A percentile compares a stretch with the other conserved stretches of the same genome.
phyloP scores from a whole-genome alignment of 2,888 invertebrate species.

The Plagiodera versicolora region DNA sequence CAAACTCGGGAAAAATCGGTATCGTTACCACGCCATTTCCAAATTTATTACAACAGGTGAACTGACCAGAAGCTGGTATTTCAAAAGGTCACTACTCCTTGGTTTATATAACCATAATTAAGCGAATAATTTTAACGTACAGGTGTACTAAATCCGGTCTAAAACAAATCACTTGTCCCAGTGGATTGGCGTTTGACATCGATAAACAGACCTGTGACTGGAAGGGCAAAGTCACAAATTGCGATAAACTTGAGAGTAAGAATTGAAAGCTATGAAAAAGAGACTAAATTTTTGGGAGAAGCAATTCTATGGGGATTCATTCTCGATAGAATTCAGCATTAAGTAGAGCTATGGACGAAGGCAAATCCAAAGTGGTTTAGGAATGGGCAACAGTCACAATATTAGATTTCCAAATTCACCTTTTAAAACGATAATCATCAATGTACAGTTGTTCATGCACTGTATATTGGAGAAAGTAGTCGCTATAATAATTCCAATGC shows the following conservation, averaged over 20 bases:
- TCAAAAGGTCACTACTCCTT: conserved; percentile 46
- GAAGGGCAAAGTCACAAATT: conserved; percentile 97
- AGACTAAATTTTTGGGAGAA: conserved; percentile 26
- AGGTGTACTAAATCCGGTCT: conserved; percentile 94
- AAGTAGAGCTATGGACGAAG: conserved; percentile 28
- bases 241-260: conserved; percentile 97
- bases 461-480: conserved; percentile 31
- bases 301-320: conserved; percentile 17
- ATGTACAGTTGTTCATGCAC: conserved; percentile 13
- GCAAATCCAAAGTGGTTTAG: conserved; percentile 27
- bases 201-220: conserved; percentile 98
- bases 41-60: not conserved
- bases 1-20: too few relatives aligned
- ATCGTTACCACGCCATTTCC: too few relatives aligned
- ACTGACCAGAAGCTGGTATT: not conserved
- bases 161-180: conserved; percentile 96
- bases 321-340: conserved; percentile 20
- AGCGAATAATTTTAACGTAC: conserved; percentile 49
- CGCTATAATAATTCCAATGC: conserved; percentile 22
- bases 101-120: conserved; percentile 38
- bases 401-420: conserved; percentile 12
- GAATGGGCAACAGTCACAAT: conserved; percentile 18
- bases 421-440: conserved; percentile 11
- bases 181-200: conserved; percentile 96
- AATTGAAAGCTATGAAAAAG: conserved; percentile 51